Percentiles rank a stretch among this genome's conserved stretches.
These are phyloP conservation scores for Hemibagrus wyckioides DNA, from an alignment of 2,113 vertebrate genomes.

Conservation along the genomic window DNA sequence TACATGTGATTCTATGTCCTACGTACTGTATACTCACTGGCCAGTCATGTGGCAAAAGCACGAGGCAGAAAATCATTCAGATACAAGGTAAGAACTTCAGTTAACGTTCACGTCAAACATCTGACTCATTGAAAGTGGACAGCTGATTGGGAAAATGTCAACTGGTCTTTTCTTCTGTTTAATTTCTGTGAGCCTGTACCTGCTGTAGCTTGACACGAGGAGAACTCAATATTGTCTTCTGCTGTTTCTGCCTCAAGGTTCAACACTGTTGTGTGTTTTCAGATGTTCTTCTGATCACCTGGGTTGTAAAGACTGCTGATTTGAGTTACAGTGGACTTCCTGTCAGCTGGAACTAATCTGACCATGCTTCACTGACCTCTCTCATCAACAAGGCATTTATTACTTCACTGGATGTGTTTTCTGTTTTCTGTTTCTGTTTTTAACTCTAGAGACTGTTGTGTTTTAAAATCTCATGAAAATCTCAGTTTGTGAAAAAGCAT, in stretches of 20 bases:
- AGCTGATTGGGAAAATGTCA: not conserved
- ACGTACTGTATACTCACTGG: not conserved
- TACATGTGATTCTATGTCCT: not conserved
- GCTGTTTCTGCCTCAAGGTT: not conserved
- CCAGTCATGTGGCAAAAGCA: not conserved
- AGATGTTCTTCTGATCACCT: not conserved
- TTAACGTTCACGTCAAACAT: not conserved
- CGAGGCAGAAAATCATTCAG: not conserved
- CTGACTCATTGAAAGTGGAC: not conserved
- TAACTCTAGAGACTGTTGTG: not conserved
- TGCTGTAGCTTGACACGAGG: not conserved
- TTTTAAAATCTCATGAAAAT: not conserved
- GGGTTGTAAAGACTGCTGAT: not conserved
- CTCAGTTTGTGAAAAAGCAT: not conserved
- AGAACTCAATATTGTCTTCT: not conserved
- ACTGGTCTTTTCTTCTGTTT: not conserved
- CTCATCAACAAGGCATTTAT: not conserved
- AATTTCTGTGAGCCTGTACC: not conserved
- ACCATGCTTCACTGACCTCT: not conserved
- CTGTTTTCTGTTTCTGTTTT: not conserved
- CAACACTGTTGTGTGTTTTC: not conserved
- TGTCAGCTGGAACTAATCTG: not conserved
- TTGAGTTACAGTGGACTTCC: not conserved
- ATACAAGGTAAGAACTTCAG: not conserved
- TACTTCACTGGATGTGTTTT: not conserved